phyloP scores from a whole-genome alignment of 2,797 vertebrate genomes.

The Chiroxiphia lanceolata region DNA sequence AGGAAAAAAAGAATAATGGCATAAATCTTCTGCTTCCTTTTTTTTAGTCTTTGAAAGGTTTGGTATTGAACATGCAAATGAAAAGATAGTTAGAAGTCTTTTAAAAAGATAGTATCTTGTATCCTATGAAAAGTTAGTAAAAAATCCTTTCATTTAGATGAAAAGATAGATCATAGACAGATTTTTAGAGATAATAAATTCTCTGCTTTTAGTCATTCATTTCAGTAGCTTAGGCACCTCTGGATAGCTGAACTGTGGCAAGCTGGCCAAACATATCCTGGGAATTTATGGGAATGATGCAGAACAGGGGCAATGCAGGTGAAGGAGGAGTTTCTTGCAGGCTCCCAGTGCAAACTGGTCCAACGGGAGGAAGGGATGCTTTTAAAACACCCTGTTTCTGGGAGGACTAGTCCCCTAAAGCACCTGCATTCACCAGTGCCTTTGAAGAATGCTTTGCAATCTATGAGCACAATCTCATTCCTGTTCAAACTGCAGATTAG shows the following conservation, averaged over 20 bases:
- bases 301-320: background rate
- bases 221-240: background rate
- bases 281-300: background rate
- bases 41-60: background rate
- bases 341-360: slow-evolving; percentile 32
- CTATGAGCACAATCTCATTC: background rate
- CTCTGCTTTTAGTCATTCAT: background rate
- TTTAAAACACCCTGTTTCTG: background rate
- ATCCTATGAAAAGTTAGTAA: background rate
- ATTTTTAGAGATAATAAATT: background rate
- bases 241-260: background rate
- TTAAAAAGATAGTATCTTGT: background rate
- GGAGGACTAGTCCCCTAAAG: slow-evolving; percentile 10
- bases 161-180: background rate
- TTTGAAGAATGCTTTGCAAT: slow-evolving; percentile 26
- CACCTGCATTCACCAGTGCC: slow-evolving; percentile 23
- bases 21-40: background rate
- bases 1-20: background rate
- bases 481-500: slow-evolving; percentile 16
- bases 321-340: background rate
- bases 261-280: background rate
- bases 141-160: background rate
- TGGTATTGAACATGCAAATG: background rate
- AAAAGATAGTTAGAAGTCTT: background rate
- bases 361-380: background rate